These are phyloP conservation scores for Ispidina lecontei DNA, from an alignment of 2,797 vertebrate species.

Conservation along the genomic window DNA sequence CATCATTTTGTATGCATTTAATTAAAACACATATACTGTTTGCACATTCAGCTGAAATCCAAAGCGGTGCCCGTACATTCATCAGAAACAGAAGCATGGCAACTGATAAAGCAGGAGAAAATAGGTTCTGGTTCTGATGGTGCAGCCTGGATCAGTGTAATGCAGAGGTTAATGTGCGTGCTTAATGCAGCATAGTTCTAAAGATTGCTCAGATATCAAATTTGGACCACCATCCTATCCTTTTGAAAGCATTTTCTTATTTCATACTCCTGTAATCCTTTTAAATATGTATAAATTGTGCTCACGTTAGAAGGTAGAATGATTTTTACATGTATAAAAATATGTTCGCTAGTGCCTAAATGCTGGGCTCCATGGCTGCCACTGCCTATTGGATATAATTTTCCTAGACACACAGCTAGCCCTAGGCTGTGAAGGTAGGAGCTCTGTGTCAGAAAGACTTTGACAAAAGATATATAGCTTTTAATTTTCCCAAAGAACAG, in stretches of 20 bases:
- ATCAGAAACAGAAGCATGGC: background rate
- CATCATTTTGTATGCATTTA: background rate
- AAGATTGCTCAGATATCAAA: background rate
- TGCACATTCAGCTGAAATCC: background rate
- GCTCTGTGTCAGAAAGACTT: conserved; percentile 70
- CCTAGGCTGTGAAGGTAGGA: conserved; percentile 64
- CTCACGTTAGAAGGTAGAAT: conserved; percentile 15
- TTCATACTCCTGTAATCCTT: conserved; percentile 15
- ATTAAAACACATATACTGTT: conserved; percentile 21
- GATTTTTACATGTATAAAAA: conserved; percentile 57
- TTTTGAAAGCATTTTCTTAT: conserved; percentile 24
- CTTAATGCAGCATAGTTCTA: conserved; percentile 16
- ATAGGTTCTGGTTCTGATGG: background rate
- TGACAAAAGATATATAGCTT: conserved; percentile 75
- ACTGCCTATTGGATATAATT: conserved; percentile 61
- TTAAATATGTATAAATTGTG: conserved; percentile 46
- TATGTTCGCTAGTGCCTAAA: conserved; percentile 62
- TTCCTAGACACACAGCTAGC: conserved; percentile 59
- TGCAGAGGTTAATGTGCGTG: background rate
- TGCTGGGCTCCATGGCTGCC: conserved; percentile 41
- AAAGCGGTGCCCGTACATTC: background rate
- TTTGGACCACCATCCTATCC: background rate
- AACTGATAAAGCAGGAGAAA: background rate
- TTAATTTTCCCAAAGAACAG: conserved; percentile 75
- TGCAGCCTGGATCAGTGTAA: background rate